Evolutionary conservation across 2,113 vertebrate species (phyloP).

Genomic region (Perccottus glenii): DNA sequence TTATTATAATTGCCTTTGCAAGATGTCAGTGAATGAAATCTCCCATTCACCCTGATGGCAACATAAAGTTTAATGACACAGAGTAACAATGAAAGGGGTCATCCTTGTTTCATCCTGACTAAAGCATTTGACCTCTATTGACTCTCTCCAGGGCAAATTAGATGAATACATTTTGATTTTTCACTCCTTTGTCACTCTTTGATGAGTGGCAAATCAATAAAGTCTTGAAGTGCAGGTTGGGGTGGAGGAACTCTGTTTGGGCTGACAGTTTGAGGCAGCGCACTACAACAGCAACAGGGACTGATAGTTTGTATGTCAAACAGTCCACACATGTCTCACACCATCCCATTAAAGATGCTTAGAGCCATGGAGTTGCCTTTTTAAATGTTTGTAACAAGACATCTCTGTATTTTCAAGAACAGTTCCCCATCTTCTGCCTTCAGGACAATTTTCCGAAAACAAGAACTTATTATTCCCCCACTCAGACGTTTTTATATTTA

Average conservation of each 20-base stretch:
- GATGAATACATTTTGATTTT: constrained; percentile 34
- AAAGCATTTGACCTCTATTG: constrained; percentile 7
- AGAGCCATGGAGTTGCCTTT: neutral
- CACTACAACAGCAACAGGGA: neutral
- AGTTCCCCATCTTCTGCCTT: constrained; percentile 50
- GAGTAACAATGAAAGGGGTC: neutral
- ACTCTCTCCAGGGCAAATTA: neutral
- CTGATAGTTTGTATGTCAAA: neutral
- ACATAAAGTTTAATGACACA: constrained; percentile 2
- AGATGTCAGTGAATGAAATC: neutral
- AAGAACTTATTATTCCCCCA: constrained; percentile 37
- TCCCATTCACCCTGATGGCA: neutral
- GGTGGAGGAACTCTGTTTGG: constrained; percentile 35
- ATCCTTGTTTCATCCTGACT: neutral
- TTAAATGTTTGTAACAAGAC: neutral
- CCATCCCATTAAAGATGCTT: neutral
- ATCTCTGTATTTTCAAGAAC: constrained; percentile 50
- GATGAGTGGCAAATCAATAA: constrained; percentile 51
- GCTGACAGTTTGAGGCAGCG: constrained; percentile 30
- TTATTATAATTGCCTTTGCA: neutral
- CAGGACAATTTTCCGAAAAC: constrained; percentile 40
- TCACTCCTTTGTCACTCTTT: constrained; percentile 41
- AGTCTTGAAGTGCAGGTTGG: constrained; percentile 29
- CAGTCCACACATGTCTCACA: neutral
- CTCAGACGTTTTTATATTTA: constrained; percentile 32